These are phyloP conservation scores for Rynchops niger DNA, from an alignment of 2,113 vertebrate species.

Conservation along the genomic window DNA sequence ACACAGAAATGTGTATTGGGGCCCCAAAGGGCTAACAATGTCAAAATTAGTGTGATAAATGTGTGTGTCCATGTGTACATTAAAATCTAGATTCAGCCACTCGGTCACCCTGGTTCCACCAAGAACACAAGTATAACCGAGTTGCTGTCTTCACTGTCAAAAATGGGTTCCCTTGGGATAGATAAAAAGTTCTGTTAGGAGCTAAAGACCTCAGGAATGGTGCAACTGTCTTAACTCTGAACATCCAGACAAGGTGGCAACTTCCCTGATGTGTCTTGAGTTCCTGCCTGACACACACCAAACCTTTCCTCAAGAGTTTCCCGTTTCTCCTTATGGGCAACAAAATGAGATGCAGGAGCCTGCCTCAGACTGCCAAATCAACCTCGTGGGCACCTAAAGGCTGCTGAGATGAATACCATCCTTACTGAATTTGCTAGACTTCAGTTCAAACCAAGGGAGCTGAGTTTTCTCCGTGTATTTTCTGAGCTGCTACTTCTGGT, in stretches of 20 bases:
- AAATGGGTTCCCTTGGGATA: background rate
- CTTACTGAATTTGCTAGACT: background rate
- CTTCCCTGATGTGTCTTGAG: background rate
- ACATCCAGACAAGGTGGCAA: background rate
- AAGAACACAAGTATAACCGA: fast-evolving
- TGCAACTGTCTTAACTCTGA: background rate
- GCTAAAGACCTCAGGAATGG: background rate
- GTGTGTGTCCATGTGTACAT: fast-evolving
- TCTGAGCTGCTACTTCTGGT: fast-evolving
- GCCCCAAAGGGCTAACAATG: background rate
- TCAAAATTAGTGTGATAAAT: background rate
- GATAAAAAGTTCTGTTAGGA: background rate
- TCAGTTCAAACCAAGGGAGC: background rate
- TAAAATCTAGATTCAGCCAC: background rate
- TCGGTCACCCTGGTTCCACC: background rate
- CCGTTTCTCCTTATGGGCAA: background rate
- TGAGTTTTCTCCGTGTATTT: background rate
- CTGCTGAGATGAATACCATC: background rate
- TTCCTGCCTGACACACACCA: background rate
- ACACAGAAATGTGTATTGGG: background rate
- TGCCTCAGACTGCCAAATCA: background rate
- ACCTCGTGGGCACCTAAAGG: background rate
- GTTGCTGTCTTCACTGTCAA: background rate
- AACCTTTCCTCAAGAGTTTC: background rate
- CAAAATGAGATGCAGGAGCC: background rate